Evolutionary conservation across 2,113 vertebrate genomes (phyloP).

Genomic region (Illadopsis cleaveri): DNA sequence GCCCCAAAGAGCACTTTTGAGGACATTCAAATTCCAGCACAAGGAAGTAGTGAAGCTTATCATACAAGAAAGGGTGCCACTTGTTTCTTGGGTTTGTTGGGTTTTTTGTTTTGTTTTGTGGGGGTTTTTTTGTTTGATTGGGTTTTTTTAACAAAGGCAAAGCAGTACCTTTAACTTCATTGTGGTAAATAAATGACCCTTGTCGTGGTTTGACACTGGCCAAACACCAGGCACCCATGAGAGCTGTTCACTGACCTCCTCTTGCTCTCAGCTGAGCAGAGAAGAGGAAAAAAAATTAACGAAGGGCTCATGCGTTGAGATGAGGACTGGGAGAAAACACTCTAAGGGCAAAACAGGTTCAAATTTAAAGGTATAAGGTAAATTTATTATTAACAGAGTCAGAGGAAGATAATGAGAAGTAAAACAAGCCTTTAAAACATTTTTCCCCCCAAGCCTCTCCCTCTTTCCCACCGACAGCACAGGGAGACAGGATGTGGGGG

Average conservation of each 20-base stretch:
- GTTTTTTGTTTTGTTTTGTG: neutral
- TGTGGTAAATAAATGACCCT: neutral
- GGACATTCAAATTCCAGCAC: neutral
- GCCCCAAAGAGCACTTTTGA: neutral
- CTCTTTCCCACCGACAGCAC: accelerated
- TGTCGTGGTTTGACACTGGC: neutral
- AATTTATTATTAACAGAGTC: neutral
- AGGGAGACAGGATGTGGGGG: neutral
- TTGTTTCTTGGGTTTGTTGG: neutral
- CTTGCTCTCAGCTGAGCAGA: neutral
- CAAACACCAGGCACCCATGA: neutral
- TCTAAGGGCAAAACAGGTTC: neutral
- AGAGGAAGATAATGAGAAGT: neutral
- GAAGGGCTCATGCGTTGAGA: neutral
- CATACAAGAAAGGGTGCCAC: neutral
- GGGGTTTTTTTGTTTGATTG: neutral
- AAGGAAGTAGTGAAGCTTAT: neutral
- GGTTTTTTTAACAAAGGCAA: neutral
- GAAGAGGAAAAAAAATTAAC: neutral
- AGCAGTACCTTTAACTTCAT: neutral
- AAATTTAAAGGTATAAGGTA: neutral
- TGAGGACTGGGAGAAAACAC: neutral
- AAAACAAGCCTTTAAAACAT: neutral
- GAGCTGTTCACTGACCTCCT: neutral
- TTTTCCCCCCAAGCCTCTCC: neutral